These are phyloP conservation scores for Leptocoma aspasia DNA, from an alignment of 2,113 vertebrate species.

Conservation along the genomic window DNA sequence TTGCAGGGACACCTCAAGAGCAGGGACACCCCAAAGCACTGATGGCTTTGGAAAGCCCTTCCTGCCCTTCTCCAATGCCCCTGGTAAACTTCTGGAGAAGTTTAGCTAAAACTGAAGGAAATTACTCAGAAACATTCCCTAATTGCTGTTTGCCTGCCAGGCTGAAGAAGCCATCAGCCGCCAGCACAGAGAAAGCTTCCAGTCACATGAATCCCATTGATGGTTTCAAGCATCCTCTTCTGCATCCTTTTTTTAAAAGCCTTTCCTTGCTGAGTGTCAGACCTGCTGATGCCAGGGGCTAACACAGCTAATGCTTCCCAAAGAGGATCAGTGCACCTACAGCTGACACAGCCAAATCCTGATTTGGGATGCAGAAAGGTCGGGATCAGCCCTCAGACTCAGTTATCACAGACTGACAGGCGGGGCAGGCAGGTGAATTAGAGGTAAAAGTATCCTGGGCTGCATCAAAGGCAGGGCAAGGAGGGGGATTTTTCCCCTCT, in stretches of 20 bases:
- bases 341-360: not conserved
- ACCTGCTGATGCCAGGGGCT: not conserved
- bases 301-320: not conserved
- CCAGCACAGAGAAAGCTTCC: not conserved
- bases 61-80: not conserved
- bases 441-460: not conserved
- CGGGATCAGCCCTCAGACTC: not conserved
- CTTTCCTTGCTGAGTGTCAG: not conserved
- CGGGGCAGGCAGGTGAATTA: not conserved
- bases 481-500: not conserved
- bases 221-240: not conserved
- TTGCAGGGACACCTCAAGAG: not conserved
- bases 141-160: not conserved
- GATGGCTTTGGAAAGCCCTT: not conserved
- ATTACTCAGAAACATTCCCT: not conserved
- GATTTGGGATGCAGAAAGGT: not conserved
- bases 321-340: not conserved
- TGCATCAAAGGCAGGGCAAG: not conserved
- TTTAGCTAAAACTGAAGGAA: not conserved
- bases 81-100: not conserved
- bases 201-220: fast-evolving
- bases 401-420: too few relatives aligned
- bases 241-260: not conserved
- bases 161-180: not conserved
- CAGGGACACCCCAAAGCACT: not conserved